Base-by-base conservation (phyloP, 2,797 vertebrate species). In the Lycodopsis pacificus region DNA sequence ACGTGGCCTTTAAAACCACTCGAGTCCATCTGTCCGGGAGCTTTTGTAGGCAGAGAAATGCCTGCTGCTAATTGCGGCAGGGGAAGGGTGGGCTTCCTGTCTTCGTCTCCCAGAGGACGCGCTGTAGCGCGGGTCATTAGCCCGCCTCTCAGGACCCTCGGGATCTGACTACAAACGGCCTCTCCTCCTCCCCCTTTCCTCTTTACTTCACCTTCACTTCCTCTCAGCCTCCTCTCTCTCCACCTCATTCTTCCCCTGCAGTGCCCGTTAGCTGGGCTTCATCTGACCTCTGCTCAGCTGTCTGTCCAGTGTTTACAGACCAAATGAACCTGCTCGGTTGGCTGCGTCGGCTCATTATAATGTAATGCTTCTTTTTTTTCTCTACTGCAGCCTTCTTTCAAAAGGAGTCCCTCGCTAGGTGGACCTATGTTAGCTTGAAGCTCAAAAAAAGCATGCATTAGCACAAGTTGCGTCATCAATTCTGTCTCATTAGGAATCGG, bases 91-190 rank as follows among this genome's bases (percentile, higher is more conserved):
- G 68, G 71, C 88, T 81, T 88, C 85, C 81, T 87, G 66, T 82
- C 77, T 78, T 20, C 25, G 2, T 65, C 66, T 87, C 91, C 82
- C 89, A 78, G 72, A 86, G 85, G 91, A 80, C 74, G 42, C n/a
- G 15, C 59, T n/a, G 76, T 32, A 69, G 68, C 57, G 7, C 84
- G 81, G 84, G 84, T 91, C 70, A 86, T 93, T 91, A 92, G 87
- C 84, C 70, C 25, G 70, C 59, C 84, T 77, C 58, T 71, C 51
- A 75, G 70, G 76, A 83, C 86, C 76, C 79, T 34, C 1, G 73
- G 78, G 84, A 83, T 82, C 81, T 77, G 66, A 74, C 84, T 83
- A 65, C 75, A 86, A 87, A 87, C 83, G 80, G 34, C 57, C 82
- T 30, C 25, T 8, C 63, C 59, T 13, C 68, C 36, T 12, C 20